Conservation (phyloP, 2,797 vertebrate species). For the Ambastaia sidthimunki region DNA sequence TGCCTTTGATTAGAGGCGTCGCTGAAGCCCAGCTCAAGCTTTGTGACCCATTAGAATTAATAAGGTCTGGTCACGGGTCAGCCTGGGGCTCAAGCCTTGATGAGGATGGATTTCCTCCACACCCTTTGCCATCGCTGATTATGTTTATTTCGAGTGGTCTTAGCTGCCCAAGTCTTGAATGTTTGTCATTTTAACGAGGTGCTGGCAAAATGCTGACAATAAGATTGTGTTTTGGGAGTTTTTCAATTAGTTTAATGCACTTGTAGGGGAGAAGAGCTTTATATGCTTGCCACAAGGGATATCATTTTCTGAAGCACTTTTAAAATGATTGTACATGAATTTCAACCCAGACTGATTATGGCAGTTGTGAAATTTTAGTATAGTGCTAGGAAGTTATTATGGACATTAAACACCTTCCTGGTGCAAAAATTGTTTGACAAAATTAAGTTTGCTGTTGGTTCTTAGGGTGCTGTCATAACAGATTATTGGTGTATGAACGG, state of each 20-base stretch:
- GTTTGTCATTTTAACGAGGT: slow-evolving; percentile 51
- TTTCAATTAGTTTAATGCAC: slow-evolving; percentile 23
- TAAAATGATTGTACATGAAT: slow-evolving; percentile 33
- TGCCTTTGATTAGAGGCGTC: slow-evolving; percentile 79
- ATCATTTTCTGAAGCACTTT: slow-evolving; percentile 42
- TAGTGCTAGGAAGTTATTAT: slow-evolving; percentile 47
- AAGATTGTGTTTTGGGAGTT: slow-evolving; percentile 23
- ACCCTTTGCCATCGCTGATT: slow-evolving; percentile 52
- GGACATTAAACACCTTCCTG: slow-evolving; percentile 28
- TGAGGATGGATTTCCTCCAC: slow-evolving; percentile 59
- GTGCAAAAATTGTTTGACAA: slow-evolving; percentile 10
- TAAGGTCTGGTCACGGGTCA: slow-evolving; percentile 75
- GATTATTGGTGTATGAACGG: slow-evolving; percentile 53
- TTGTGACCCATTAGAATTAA: slow-evolving; percentile 80
- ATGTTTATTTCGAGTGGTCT: slow-evolving; percentile 50
- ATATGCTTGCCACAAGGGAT: slow-evolving; percentile 35
- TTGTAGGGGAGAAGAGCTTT: slow-evolving; percentile 13
- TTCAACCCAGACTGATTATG: slow-evolving; percentile 27
- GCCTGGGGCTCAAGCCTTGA: slow-evolving; percentile 59
- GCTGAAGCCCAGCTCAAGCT: slow-evolving; percentile 71
- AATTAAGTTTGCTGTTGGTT: slow-evolving; percentile 11
- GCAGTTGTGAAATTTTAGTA: slow-evolving; percentile 22
- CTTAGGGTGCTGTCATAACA: slow-evolving; percentile 6
- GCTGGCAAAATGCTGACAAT: slow-evolving; percentile 25
- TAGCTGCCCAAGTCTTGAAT: slow-evolving; percentile 31